A percentile compares a stretch with the other conserved stretches of the same genome.
Evolutionary conservation across 2,797 vertebrate genomes (phyloP).

Genomic region (Lutra lutra): DNA sequence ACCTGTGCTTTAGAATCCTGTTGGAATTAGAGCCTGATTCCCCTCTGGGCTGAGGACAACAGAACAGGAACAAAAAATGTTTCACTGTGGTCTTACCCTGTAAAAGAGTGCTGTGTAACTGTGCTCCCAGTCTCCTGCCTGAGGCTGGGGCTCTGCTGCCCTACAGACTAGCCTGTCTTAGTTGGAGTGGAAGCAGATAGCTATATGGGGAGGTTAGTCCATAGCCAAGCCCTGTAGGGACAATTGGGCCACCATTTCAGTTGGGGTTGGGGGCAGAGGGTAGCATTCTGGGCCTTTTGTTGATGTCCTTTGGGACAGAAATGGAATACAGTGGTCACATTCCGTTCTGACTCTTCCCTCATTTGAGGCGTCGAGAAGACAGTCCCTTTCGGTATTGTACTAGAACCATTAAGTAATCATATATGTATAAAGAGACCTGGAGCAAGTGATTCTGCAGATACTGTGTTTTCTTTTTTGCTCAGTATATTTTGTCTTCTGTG

Average conservation of each 20-base stretch:
- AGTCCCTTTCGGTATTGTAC: not conserved
- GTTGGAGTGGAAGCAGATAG: not conserved
- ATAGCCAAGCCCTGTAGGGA: not conserved
- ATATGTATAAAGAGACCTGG: not conserved
- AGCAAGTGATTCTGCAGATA: not conserved
- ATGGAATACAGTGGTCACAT: too few relatives aligned
- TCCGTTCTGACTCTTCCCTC: not conserved
- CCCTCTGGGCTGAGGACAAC: not conserved
- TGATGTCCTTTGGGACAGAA: not conserved
- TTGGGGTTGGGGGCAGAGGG: not conserved
- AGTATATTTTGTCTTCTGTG: not conserved
- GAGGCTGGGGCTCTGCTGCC: not conserved
- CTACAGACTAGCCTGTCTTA: not conserved
- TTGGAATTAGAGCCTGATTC: not conserved
- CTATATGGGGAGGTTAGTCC: not conserved
- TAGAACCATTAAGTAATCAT: not conserved
- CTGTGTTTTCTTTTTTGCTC: not conserved
- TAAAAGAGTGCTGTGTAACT: not conserved
- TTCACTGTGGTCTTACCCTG: not conserved
- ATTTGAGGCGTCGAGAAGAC: not conserved
- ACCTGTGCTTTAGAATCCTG: not conserved
- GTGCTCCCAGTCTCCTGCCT: not conserved
- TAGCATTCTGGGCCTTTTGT: not conserved
- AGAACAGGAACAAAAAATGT: not conserved
- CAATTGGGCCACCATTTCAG: not conserved